Evolutionary conservation across 2,797 vertebrate species (phyloP), one percentile per base, ranked within the genome.

Genomic region (Thripadectes ignobilis): DNA sequence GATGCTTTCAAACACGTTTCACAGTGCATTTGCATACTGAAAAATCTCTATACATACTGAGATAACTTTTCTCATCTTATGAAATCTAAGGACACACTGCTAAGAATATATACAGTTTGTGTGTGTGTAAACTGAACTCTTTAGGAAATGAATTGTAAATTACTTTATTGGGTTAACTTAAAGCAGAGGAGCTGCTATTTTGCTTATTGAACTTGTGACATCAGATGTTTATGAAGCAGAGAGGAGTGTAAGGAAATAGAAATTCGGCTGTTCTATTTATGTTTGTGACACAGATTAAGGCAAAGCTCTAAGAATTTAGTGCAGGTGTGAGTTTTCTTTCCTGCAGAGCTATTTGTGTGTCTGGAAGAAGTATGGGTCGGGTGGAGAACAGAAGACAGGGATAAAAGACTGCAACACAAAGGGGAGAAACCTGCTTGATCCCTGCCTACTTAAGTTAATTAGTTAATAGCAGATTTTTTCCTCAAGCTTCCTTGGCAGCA

Each of bases 391-490:
- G 87, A 86, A 89, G 69, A 57, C 5, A 45, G 65, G 61, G 69
- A 54, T 92, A 68, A 83, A 94, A 93, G 83, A 80, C 26, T 41
- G 52, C 32, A 89, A 58, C 65, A 94, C 81, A 94, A 90, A 78
- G 75, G 36, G 55, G 38, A 88, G 67, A 85, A 92, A 86, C 65
- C 38, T 80, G 7, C 82, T 92, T 93, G 88, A 95, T 96, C 96
- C 32, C n/a, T 62, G 29, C 43, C 39, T 84, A 62, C 79, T 96
- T 69, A 89, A 87, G 74, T 86, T 96, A 94, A 95, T 97, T 94
- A 95, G 78, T 90, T 95, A 94, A 93, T 83, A 89, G 76, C 38
- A 17, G 77, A 78, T 91, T 85, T 96, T 96, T 95, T 83, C 61
- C 52, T 94, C n/a, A 43, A 88, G 46, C 51, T 94, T 95, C 68